Percentiles rank a stretch among this genome's conserved stretches.
These are phyloP conservation scores for Ophion ellenae DNA, from an alignment of 2,888 invertebrate species.

Conservation along the genomic window DNA sequence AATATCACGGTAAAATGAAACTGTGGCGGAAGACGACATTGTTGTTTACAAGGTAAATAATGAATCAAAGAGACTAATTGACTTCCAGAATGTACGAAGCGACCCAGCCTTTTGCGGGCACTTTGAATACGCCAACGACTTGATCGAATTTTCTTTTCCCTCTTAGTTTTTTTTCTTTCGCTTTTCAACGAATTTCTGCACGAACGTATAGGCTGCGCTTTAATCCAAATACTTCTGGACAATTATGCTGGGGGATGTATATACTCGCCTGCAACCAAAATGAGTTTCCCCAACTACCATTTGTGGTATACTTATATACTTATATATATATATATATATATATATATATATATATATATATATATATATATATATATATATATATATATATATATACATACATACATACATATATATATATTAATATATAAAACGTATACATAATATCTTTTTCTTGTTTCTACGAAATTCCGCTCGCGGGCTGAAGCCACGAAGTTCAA, in stretches of 20 bases:
- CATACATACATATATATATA: no score
- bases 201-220: slow-evolving; percentile 2
- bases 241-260: slow-evolving; percentile 44
- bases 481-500: slow-evolving; percentile 46
- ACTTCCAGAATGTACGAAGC: not conserved
- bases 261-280: slow-evolving; percentile 32
- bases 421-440: not conserved
- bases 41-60: slow-evolving; percentile 12
- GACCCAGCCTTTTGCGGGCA: not conserved
- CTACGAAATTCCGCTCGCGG: slow-evolving; percentile 38
- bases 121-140: not conserved
- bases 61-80: not conserved
- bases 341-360: no score
- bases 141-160: not conserved
- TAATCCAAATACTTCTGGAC: slow-evolving; percentile 45
- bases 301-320: not conserved
- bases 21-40: not conserved
- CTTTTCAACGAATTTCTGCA: slow-evolving; percentile 23
- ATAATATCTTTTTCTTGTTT: slow-evolving; percentile 37
- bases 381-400: not conserved
- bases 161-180: not conserved
- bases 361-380: not conserved
- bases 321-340: no score
- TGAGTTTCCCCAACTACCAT: slow-evolving; percentile 39
- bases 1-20: slow-evolving; percentile 8